Base-by-base conservation (phyloP, 2,113 vertebrate genomes). In the Girardinichthys multiradiatus region DNA sequence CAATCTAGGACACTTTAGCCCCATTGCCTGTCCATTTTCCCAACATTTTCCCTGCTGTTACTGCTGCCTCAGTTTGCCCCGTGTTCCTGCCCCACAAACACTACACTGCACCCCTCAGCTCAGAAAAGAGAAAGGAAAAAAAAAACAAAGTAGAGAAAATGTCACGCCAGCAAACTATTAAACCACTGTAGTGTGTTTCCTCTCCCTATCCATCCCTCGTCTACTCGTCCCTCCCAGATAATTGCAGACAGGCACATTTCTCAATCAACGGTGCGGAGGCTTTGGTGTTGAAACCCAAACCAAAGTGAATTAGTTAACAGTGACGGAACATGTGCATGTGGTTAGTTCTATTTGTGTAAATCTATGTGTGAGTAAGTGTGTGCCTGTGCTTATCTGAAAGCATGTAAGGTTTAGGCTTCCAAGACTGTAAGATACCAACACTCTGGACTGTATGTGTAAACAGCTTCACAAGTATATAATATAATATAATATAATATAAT, bases 291-390 rank as follows among this genome's bases (percentile, higher is more conserved):
- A 92, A 93, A 91, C 87, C 90, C 89, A 92, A 94, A 93, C 93
- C 93, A 92, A 91, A 92, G 90, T 93, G 90, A 93, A 94, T 95
- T 94, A 94, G 92, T 93, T 91, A 93, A 91, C 90, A 93, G 90
- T 77, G 84, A 90, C 89, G 68, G 89, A 92, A 95, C 94, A 95
- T 94, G 88, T 94, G 94, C 88, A 92, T 93, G 92, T 92, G 94
- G 91, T 94, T 95, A 91, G 87, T 77, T 67, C 58, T 60, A 35
- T 60, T 37, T 81, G 72, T 83, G 42, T 80, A 61, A 69, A 54
- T 54, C 48, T 54, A 61, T 60, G 39, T 70, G 57, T 70, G 61
- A 69, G 64, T 57, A 65, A 78, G 74, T 77, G 39, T 77, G 72
- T 60, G 66, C 62, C 30, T 87, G 83, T 83, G 81, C 84, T 83